Evolutionary conservation across 2,113 vertebrate genomes (phyloP), one percentile per base, ranked within the genome.

Genomic region (zebrafish (Danio rerio)): DNA sequence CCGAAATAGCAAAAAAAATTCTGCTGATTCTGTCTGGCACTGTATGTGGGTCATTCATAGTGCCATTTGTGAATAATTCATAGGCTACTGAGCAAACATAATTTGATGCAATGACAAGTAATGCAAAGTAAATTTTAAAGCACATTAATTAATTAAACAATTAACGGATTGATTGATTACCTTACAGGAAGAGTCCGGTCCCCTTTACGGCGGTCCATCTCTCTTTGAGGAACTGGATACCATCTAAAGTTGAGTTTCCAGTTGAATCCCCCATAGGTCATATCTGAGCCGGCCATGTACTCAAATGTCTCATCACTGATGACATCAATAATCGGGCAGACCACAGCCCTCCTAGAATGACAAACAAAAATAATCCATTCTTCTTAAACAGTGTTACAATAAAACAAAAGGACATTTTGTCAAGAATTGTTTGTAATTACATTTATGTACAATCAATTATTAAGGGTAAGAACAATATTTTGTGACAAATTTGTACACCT

Each of bases 261-360:
- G 92, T 99, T 99, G 91, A 99, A 98, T 21, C 97, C 98, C 0
- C 98, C 98, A 0, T 99, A 99, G 15, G 98, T 99, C 98, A 99
- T 99, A 75, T 99, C 98, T 0, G 98, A 99, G 0, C 98, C 98
- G 2, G 98, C 97, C 97, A 99, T 97, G 91, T 99, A 99, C 79
- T 99, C 98, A 85, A 99, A 99, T 0, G 97, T 98, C 92, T 99
- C 98, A 21, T 99, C 97, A 1, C 97, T 99, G 93, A 99, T 99
- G 63, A 99, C 97, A n/a, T 99, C 98, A 15, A 99, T 99, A 91
- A 99, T 98, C 0, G 98, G 98, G 59, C 98, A 99, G 11, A 99
- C 98, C 79, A 99, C 98, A 1, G 96, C 95, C 69, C 89, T 96
- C 92, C 98, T 99, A 88, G 79, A 82, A 81, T 78, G 83, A 74